Evolutionary conservation across 2,113 vertebrate species (phyloP).

Genomic region (Caloenas nicobarica): DNA sequence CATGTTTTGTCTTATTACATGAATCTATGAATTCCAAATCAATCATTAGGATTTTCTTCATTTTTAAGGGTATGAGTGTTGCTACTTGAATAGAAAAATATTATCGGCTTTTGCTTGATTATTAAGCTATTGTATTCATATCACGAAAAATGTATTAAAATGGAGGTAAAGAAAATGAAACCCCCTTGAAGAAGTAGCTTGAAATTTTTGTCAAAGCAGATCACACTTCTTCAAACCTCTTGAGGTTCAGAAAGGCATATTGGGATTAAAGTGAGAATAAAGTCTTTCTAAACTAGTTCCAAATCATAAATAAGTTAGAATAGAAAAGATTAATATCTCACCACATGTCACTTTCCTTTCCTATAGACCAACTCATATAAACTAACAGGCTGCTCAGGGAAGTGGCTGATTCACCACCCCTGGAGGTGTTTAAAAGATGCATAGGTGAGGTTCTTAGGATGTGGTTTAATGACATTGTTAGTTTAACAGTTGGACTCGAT

Average conservation of each 20-base stretch:
- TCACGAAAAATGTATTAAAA: conserved; percentile 5
- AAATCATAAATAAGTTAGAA: background rate
- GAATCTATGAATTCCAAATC: background rate
- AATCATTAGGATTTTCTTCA: background rate
- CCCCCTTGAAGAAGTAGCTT: background rate
- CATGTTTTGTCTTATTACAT: background rate
- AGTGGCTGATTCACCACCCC: too few relatives aligned
- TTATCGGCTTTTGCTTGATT: conserved; percentile 5
- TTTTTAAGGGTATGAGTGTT: background rate
- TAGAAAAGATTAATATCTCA: background rate
- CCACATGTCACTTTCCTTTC: background rate
- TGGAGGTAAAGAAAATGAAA: background rate
- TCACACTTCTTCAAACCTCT: background rate
- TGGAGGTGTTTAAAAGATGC: too few relatives aligned
- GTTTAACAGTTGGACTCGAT: too few relatives aligned
- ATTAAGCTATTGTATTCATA: conserved; percentile 13
- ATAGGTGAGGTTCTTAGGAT: too few relatives aligned
- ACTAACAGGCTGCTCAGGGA: too few relatives aligned
- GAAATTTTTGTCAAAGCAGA: conserved; percentile 18
- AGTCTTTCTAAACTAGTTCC: background rate
- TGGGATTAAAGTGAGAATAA: background rate
- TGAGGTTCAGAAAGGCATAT: background rate
- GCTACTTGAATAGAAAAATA: background rate
- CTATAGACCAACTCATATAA: background rate
- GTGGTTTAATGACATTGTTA: too few relatives aligned